Percentiles rank a stretch among this genome's conserved stretches.
phyloP scores from a whole-genome alignment of 2,797 vertebrate species.

The Austrolebias charrua region DNA sequence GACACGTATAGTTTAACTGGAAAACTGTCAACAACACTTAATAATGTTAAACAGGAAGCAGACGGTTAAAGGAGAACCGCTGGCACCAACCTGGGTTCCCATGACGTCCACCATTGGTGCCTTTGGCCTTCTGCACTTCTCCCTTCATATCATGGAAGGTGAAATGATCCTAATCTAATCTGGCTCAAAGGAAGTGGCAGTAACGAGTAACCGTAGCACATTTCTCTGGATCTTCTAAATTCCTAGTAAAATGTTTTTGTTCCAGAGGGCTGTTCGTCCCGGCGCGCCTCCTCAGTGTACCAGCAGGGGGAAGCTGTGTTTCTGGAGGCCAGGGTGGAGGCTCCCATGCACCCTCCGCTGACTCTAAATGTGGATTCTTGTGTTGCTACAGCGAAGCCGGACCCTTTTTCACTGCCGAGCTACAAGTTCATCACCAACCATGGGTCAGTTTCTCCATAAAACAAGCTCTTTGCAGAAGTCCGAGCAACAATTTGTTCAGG shows the following conservation, averaged over 20 bases:
- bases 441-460: conserved; percentile 32
- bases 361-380: conserved; percentile 54
- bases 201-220: not conserved
- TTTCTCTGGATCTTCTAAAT: not conserved
- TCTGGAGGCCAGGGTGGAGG: conserved; percentile 57
- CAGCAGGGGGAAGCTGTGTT: conserved; percentile 71
- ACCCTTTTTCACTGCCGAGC: conserved; percentile 45
- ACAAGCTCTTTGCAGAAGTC: no score
- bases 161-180: not conserved
- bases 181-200: not conserved
- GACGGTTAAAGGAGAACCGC: conserved; percentile 44
- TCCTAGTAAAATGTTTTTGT: not conserved
- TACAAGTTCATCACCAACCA: conserved; percentile 61
- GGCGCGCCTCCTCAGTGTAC: conserved; percentile 46
- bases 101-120: conserved; percentile 60
- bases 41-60: conserved; percentile 38
- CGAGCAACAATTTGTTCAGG: no score
- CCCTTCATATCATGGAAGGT: conserved; percentile 55
- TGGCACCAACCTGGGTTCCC: conserved; percentile 63
- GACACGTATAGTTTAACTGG: no score
- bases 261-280: conserved; percentile 37
- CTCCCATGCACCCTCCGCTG: conserved; percentile 37
- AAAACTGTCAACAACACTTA: not conserved
- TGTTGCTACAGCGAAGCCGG: conserved; percentile 44
- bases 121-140: conserved; percentile 61